Evolutionary conservation across 2,888 invertebrate genomes (phyloP).

Genomic region (Germaria angustata): DNA sequence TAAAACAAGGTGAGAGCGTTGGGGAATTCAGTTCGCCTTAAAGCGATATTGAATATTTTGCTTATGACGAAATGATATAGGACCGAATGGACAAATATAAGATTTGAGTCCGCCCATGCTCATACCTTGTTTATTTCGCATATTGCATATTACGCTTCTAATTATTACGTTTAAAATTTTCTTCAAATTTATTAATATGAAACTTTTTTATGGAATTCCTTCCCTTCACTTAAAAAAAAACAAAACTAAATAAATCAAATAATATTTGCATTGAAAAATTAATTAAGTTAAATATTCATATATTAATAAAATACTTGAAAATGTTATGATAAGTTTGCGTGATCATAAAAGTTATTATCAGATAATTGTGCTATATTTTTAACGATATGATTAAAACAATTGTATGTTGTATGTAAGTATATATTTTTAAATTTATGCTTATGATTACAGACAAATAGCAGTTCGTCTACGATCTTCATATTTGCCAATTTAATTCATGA

Average conservation of each 20-base stretch:
- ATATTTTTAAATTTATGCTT: background rate
- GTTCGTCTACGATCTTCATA: background rate
- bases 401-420: background rate
- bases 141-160: background rate
- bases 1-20: too few relatives aligned
- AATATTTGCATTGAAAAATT: background rate
- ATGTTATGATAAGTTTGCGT: background rate
- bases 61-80: too few relatives aligned
- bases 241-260: background rate
- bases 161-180: slow-evolving; percentile 36
- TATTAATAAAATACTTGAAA: background rate
- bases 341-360: slow-evolving; percentile 3
- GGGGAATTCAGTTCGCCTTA: too few relatives aligned
- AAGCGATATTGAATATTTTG: too few relatives aligned
- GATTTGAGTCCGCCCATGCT: too few relatives aligned
- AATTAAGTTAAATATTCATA: background rate
- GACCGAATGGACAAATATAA: too few relatives aligned
- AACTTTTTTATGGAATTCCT: background rate
- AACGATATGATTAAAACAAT: slow-evolving; percentile 2
- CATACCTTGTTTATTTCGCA: background rate
- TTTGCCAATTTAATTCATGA: background rate
- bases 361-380: slow-evolving; percentile 22
- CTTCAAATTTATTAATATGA: background rate
- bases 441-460: background rate
- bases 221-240: slow-evolving; percentile 8